Evolutionary conservation across 2,888 invertebrate species (phyloP).

Genomic region (Cerastoderma edule): DNA sequence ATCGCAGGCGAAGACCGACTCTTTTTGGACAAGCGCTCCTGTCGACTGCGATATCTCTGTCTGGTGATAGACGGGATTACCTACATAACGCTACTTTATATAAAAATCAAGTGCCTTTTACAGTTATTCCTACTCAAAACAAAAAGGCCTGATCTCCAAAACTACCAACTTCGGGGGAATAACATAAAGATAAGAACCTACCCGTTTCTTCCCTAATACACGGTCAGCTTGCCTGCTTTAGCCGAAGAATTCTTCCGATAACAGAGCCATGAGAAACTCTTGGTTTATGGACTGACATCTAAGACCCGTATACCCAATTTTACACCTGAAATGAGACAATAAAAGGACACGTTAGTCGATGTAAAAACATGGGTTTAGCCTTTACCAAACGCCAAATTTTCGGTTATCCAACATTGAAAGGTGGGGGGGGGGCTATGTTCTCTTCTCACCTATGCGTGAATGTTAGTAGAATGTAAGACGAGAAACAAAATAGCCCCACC

Average conservation of each 20-base stretch:
- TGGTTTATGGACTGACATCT: constrained; percentile 73
- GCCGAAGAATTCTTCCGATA: constrained; percentile 55
- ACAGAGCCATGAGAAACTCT: constrained; percentile 67
- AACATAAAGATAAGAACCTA: too few relatives aligned
- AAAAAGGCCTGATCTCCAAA: too few relatives aligned
- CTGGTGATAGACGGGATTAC: too few relatives aligned
- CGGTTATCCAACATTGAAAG: too few relatives aligned
- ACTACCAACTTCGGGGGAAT: too few relatives aligned
- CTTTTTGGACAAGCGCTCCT: too few relatives aligned
- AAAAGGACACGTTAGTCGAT: neutral
- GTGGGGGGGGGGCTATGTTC: too few relatives aligned
- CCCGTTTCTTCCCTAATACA: constrained; percentile 28
- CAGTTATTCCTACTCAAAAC: too few relatives aligned
- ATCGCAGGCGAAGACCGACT: too few relatives aligned
- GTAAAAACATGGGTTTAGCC: neutral
- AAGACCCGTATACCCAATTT: constrained; percentile 73
- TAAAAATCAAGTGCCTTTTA: too few relatives aligned
- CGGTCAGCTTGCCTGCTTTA: constrained; percentile 16
- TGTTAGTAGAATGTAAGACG: neutral
- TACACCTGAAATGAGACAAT: constrained; percentile 66
- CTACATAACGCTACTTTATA: too few relatives aligned
- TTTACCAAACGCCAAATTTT: neutral
- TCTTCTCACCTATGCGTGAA: neutral
- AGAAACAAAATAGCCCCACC: neutral
- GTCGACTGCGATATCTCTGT: too few relatives aligned